Evolutionary conservation across 2,113 vertebrate genomes (phyloP).

Genomic region (Megaptera novaeangliae): DNA sequence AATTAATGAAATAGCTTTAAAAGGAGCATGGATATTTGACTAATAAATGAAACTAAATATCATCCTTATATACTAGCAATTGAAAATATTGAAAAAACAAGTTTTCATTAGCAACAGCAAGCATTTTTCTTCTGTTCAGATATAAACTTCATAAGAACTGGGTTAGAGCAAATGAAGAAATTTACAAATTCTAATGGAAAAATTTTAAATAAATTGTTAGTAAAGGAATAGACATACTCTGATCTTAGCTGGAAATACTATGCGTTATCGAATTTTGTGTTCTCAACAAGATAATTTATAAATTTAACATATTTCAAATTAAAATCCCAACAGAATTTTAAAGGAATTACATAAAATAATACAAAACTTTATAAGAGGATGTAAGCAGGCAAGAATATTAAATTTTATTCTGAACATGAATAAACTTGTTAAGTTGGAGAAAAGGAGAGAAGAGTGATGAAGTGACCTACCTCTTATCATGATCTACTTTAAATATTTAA

Average conservation of each 20-base stretch:
- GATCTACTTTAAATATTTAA: background rate
- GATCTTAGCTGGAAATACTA: background rate
- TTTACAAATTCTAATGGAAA: background rate
- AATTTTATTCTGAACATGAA: background rate
- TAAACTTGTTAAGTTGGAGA: background rate
- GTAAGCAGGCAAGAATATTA: background rate
- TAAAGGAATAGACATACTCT: background rate
- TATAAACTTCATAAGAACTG: background rate
- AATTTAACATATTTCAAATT: background rate
- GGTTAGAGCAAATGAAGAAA: background rate
- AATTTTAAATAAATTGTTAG: background rate
- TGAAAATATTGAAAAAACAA: background rate
- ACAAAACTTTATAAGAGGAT: background rate
- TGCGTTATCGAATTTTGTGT: background rate
- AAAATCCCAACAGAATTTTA: background rate
- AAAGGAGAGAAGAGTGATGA: background rate
- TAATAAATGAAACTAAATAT: background rate
- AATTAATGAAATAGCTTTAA: background rate
- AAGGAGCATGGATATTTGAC: background rate
- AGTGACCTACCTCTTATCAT: background rate
- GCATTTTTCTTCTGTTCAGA: background rate
- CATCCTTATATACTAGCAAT: background rate
- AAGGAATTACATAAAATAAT: background rate
- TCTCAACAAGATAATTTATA: background rate
- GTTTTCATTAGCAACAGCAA: background rate